Evolutionary conservation across 92 coral and sea anemone genomes (phyloP).

Genomic region (Umimayanthus kanabou): DNA sequence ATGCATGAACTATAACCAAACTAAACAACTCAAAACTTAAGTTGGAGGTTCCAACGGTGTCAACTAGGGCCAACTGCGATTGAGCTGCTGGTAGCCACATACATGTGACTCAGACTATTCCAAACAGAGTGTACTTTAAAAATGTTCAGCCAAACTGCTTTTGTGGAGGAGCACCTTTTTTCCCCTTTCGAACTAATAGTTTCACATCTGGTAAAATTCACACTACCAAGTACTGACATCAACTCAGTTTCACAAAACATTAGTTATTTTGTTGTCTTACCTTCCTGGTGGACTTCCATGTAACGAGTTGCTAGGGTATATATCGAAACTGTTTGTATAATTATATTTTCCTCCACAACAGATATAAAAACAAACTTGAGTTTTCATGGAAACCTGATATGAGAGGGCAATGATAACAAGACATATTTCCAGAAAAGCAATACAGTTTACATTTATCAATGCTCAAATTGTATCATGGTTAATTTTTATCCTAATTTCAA

Average conservation of each 20-base stretch:
- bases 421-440: neutral
- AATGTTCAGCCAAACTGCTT: constrained; percentile 10
- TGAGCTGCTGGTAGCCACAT: constrained; percentile 8
- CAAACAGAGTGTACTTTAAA: constrained; percentile 19
- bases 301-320: constrained; percentile 4
- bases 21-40: constrained; percentile 18
- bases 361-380: constrained; percentile 26
- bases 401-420: neutral
- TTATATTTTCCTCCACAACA: constrained; percentile 20
- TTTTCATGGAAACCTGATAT: constrained; percentile 12
- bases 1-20: constrained; percentile 19
- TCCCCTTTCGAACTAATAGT: constrained; percentile 16
- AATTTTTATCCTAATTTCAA: no score
- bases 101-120: neutral
- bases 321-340: constrained; percentile 10
- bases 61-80: constrained; percentile 15
- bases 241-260: constrained; percentile 20
- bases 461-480: neutral
- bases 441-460: neutral
- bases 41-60: constrained; percentile 20
- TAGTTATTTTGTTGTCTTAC: constrained; percentile 1
- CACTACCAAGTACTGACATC: constrained; percentile 30
- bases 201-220: constrained; percentile 29
- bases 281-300: no score
- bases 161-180: constrained; percentile 16